Conservation (phyloP, 2,888 invertebrate species). For the Lepidocyrtinus sp. region DNA sequence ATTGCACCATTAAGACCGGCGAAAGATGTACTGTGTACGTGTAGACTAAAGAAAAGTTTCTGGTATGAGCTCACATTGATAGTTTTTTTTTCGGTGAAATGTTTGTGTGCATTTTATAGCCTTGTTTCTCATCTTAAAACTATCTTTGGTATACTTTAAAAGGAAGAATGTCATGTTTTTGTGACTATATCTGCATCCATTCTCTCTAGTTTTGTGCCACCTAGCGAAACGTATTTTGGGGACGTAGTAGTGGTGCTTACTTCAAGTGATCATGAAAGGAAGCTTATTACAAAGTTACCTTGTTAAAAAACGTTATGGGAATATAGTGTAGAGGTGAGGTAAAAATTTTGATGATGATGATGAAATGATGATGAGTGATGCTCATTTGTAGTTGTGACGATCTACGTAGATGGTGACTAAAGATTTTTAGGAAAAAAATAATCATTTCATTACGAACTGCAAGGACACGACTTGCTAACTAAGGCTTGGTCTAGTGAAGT, state of each 20-base stretch:
- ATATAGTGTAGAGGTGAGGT: background rate
- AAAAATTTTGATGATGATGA: background rate
- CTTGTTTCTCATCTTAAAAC: background rate
- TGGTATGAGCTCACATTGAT: too few species aligned
- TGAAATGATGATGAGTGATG: too few species aligned
- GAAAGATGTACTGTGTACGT: background rate
- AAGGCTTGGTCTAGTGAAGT: background rate
- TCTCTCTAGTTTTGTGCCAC: background rate
- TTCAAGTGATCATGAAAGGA: background rate
- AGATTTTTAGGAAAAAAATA: conserved; percentile 4
- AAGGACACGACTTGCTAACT: conserved; percentile 17
- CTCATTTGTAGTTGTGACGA: background rate
- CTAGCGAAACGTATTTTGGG: background rate
- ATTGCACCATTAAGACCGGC: background rate
- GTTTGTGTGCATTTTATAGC: background rate
- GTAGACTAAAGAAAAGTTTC: too few species aligned
- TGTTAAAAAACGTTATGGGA: conserved; percentile 13
- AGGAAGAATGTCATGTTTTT: conserved; percentile 39
- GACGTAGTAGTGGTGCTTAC: conserved; percentile 1
- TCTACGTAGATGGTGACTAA: background rate
- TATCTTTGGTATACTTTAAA: conserved; percentile 20
- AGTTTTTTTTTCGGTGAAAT: background rate
- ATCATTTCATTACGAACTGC: conserved; percentile 15
- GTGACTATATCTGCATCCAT: conserved; percentile 6
- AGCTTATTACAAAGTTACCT: background rate